Base-by-base conservation (phyloP, 35 echinoderm and acorn worm species). In the Strongylocentrotus purpuratus region DNA sequence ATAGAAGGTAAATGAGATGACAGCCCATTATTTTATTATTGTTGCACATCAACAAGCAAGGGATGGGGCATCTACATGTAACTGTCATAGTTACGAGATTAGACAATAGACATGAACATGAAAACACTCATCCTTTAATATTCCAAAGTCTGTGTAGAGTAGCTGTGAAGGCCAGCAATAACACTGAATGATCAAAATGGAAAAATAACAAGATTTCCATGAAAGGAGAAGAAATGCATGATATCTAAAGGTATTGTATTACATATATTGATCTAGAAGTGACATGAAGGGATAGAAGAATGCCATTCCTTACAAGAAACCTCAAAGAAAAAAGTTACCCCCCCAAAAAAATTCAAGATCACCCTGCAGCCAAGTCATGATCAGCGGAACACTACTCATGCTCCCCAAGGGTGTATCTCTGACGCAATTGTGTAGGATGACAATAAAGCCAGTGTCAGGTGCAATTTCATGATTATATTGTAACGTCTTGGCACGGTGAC, bases 371-470 rank as follows among this genome's bases (percentile, higher is more conserved):
- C 28, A 78, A 22, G 28, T 78, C 65, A 20, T 71, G 0, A 28
- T 78, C 22, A 78, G 20, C 7, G 65, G 65, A 78, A 78, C 28
- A 78, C 20, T 78, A 28, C 20, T 78, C 65, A 78, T 78, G 25
- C 4, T 78, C 65, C 28, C 20, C 4, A 78, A 28, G 65, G 65
- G 20, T 22, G 3, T 22, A 78, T 22, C 65, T 78, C 28, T 78
- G 65, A 78, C 65, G 65, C 65, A 78, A 78, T 78, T 78, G 65
- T 78, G 65, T n/a, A 78, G 65, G 65, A 55, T 78, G 65, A 78
- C 65, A 78, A 78, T 78, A 78, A 22, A 78, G 65, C n/a, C 22
- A 28, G 65, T 78, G 65, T 78, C 65, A 78, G 65, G 28, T 78
- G 65, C 4, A 78, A 78, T 59, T 14, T 59, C 52, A 59, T 59